Base-by-base conservation (phyloP, 2,797 vertebrate genomes). In the Florisuga fusca region DNA sequence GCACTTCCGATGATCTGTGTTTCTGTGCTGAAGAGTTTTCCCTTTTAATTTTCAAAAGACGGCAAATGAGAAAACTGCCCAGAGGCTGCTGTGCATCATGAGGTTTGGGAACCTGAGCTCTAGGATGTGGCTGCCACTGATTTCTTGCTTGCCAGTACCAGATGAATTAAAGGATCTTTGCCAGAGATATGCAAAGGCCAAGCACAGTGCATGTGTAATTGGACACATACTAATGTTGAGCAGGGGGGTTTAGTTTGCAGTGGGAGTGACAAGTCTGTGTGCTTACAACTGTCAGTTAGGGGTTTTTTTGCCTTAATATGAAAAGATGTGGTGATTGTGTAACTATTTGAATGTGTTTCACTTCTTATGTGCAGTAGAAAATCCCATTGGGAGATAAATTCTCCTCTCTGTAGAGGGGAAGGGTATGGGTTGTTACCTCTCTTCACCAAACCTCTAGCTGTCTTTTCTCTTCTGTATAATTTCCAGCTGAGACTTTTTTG, bases 231-330 rank as follows among this genome's bases (percentile, higher is more conserved):
- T 95, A 83, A 85, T 73, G 81, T 72, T 72, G 69, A 87, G 55
- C 87, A 90, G 89, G 87, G 92, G 92, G 59, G 87, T 95, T 93
- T 54, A 75, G 45, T 93, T 92, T 94, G 93, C 71, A 85, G 76
- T 77, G 80, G 76, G 84, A 93, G 93, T 64, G 73, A 21, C 62
- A 77, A 51, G 86, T 58, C 86, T 94, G 84, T 89, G 25, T 88
- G 78, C 93, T 90, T 91, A 68, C 79, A 95, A 59, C 89, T 91
- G 71, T 82, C 94, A 61, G 80, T 96, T 94, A 94, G 68, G 89
- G 63, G 93, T 94, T 87, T 96, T 93, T 96, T 97, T 91, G 92
- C 95, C 94, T 95, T 96, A 97, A 97, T 94, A 97, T 95, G 93
- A 83, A 75, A 96, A 94, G 91, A 95, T 93, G 94, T 90, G 93